phyloP scores from a whole-genome alignment of 2,113 vertebrate species.

The Manacus vitellinus region DNA sequence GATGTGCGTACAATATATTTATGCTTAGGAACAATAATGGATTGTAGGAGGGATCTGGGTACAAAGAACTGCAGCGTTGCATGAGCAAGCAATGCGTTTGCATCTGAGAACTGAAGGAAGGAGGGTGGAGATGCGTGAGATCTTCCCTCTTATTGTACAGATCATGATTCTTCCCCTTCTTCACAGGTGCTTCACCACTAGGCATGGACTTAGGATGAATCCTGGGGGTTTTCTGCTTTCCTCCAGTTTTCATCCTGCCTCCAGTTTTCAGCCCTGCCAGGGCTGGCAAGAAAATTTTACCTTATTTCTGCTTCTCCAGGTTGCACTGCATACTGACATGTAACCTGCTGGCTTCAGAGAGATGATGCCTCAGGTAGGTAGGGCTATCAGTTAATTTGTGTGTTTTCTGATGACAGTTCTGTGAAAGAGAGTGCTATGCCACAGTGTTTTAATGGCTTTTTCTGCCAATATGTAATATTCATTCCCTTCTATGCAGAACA shows the following conservation, averaged over 20 bases:
- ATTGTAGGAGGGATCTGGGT: background rate
- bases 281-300: background rate
- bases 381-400: background rate
- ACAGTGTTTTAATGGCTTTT: background rate
- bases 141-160: background rate
- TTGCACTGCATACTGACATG: background rate
- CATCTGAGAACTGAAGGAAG: background rate
- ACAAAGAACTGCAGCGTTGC: background rate
- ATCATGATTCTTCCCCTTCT: background rate
- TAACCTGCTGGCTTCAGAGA: background rate
- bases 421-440: background rate
- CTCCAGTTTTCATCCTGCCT: background rate
- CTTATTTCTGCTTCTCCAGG: background rate
- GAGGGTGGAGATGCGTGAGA: background rate
- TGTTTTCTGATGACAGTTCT: background rate
- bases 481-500: background rate
- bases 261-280: background rate
- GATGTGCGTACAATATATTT: background rate
- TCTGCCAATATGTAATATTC: background rate
- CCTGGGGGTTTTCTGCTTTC: background rate
- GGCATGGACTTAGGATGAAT: background rate
- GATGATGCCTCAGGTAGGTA: background rate
- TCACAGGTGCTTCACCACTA: background rate
- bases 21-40: background rate
- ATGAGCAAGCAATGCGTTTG: fast-evolving